Percentiles rank a stretch among this genome's conserved stretches.
Evolutionary conservation across 2,113 vertebrate genomes (phyloP).

Genomic region (Theristicus caerulescens): DNA sequence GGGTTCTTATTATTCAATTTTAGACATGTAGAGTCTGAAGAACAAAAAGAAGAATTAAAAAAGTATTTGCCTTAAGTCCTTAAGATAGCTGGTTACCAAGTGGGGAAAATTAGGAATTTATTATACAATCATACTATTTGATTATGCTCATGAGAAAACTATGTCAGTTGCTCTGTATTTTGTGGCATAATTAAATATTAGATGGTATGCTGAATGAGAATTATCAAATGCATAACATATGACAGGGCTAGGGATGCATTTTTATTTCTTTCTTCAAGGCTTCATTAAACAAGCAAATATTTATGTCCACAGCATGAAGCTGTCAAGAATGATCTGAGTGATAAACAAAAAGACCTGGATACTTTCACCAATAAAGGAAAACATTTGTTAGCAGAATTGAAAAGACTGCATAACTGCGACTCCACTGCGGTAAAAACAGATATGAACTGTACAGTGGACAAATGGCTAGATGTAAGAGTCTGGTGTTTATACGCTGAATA

Average conservation of each 20-base stretch:
- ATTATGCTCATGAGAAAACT: neutral
- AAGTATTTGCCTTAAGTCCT: neutral
- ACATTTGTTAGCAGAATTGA: slow-evolving; percentile 85
- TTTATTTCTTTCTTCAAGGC: neutral
- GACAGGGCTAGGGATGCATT: neutral
- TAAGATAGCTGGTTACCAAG: neutral
- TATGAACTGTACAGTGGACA: slow-evolving; percentile 82
- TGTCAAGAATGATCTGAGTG: slow-evolving; percentile 80
- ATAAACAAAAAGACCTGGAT: slow-evolving; percentile 87
- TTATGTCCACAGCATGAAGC: slow-evolving; percentile 84
- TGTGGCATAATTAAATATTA: neutral
- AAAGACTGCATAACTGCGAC: slow-evolving; percentile 79
- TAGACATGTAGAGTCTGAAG: neutral
- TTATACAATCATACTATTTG: neutral
- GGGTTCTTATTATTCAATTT: neutral
- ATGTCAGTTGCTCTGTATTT: neutral
- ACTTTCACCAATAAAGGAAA: slow-evolving; percentile 87
- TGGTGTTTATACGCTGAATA: neutral
- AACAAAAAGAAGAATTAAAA: neutral
- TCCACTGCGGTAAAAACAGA: slow-evolving; percentile 76
- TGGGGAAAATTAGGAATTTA: neutral
- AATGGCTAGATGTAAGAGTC: slow-evolving; percentile 89
- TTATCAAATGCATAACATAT: neutral
- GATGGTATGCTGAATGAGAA: neutral
- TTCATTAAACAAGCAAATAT: slow-evolving; percentile 51